Evolutionary conservation across 2,113 vertebrate species (phyloP), one percentile per base, ranked within the genome.

Genomic region (Todiramphus saurophagus): DNA sequence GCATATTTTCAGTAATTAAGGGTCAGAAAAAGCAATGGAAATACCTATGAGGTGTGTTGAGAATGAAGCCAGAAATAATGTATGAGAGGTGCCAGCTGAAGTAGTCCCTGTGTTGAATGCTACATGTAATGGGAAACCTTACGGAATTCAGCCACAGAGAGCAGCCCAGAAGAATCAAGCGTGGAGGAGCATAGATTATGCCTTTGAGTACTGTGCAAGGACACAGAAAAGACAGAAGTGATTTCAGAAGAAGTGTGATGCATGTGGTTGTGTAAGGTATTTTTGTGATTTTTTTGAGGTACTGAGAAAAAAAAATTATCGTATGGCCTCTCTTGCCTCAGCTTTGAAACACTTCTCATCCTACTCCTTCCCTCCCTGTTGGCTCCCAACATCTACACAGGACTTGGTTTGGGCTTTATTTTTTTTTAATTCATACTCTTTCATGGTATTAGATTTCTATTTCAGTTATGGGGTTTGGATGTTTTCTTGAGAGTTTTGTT

Each of bases 11-110:
- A 9, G 83, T 86, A 93, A 94, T 93, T 95, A 90, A 77, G 37
- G 31, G 72, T 83, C 67, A 67, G 79, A 77, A 89, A 94, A 90
- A 83, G 89, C 67, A 78, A 72, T 96, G 93, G 91, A 94, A 96
- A 94, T 89, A 93, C 46, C 94, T 89, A 62, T 7, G 91, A 93
- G 83, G 89, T 96, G 89, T 90, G 70, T 82, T 64, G 70, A 83
- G 83, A 96, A 92, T 35, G 83, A 90, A 95, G 89, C 95, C 95
- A 94, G 91, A 90, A 88, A 43, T 68, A 83, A 79, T 0, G 1
- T 60, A 72, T 81, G 91, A 94, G 76, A 83, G 64, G 37, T 92
- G 94, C 76, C 89, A 92, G 21, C 76, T 72, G 62, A 90, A 94
- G 82, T 78, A 93, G 46, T 50, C 31, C 16, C 64, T 91, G 66